Evolutionary conservation across 1,140 invertebrate species (phyloP), one percentile per base, ranked within the genome.

Genomic region (Trichonephila clavata): DNA sequence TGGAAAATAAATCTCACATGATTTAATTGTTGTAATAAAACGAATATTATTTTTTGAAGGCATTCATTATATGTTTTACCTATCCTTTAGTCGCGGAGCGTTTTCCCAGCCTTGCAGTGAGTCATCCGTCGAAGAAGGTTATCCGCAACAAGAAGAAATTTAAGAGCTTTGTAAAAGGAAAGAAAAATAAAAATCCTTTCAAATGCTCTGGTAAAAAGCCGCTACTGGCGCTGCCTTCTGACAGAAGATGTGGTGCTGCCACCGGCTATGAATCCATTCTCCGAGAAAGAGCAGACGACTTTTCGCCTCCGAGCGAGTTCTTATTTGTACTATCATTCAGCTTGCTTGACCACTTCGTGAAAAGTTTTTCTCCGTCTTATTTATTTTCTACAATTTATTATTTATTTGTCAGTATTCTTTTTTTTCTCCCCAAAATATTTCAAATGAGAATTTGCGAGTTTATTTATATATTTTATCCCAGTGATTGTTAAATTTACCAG

Each of bases 161-260:
- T 71, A 88, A 88, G 63, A 65, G 24, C 86, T 88, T 86, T 57
- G 39, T 39, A 63, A 24, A 88, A 80, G 68, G 88, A 32, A 84
- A 60, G 57, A 90, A 80, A 90, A 80, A 59, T 60, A 39, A 59
- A 90, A 90, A 81, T 50, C 88, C 24, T 80, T 90, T 59, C 84
- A 32, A 86, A 84, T 50, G 50, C n/a, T 57, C 81, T 20, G 16
- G 81, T 84, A 86, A 90, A 90, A 91, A 81, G 80, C 90, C 90
- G 90, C 90, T 91, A 84, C 90, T 91, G 90, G 90, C 90, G 90
- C 90, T 91, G 90, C 61, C 77, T 83, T 65, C 77, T 84, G 32
- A 63, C 77, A 91, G 57, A 91, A 91, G 80, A 91, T 91, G 80
- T 91, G 59, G 50, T 83, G 77, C 90, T 84, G 80, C 90, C 77